Evolutionary conservation across 1,140 invertebrate genomes (phyloP), one percentile per base, ranked within the genome.

Genomic region (Drosophila gunungcola): DNA sequence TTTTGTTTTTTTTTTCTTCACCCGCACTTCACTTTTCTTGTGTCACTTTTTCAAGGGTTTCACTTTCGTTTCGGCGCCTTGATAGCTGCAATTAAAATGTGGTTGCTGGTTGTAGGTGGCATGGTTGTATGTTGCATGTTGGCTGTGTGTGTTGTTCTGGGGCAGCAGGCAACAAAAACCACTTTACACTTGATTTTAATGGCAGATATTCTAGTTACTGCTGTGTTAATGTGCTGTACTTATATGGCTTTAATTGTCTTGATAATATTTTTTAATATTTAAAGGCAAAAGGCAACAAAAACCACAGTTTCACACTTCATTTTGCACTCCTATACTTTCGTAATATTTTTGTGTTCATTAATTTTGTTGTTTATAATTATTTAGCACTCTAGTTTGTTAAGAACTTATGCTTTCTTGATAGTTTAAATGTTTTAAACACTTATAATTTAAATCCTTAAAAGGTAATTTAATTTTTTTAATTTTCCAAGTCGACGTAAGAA

Each of bases 21-120:
- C 34, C 69, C 69, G 67, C 70, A 88, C 80, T 86, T 88, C 43
- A 57, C 68, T 72, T 36, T 70, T 36, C 43, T 56, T 88, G 77
- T 90, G 60, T 68, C 64, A 54, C 55, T 77, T 72, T 70, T 73
- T 73, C 60, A 55, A 43, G 60, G 48, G 61, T 79, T 88, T 86
- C 83, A 82, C 83, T 86, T 88, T 79, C 55, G 51, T 45, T 52
- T 68, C 38, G 60, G 64, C 49, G 36, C 32, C 62, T 70, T 89
- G 83, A 88, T 88, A 73, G 81, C 83, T 88, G 83, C 80, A 88
- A 88, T 88, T 89, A 82, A 82, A 78, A 74, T 42, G 68, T 45
- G 75, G 57, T 73, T 60, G 36, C 61, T 67, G 63, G 41, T 21
- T 53, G 43, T 52, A 46, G 34, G 5, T 32, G 45, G 46, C 43